Base-by-base conservation (phyloP, 2,888 invertebrate genomes). In the Drosophila rubida region DNA sequence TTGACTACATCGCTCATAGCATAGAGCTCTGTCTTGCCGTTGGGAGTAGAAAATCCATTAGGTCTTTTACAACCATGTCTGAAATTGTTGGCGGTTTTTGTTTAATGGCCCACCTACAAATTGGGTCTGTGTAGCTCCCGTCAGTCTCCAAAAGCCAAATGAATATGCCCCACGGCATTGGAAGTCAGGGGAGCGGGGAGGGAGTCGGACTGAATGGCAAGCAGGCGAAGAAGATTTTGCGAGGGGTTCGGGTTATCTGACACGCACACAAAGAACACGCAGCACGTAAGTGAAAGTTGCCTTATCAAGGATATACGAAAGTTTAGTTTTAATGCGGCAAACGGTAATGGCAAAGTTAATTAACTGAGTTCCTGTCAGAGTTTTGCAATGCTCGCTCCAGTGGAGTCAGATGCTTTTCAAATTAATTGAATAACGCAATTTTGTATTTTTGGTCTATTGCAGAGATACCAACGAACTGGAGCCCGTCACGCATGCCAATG, bases 401-500 rank as follows among this genome's bases (percentile, higher is more conserved):
- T 14, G 19, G 6, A 35, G 22, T 44, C 59, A 42, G 27, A 42
- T 66, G 63, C 63, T 66, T 23, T 55, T 37, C 42, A 57, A 62
- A 55, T 57, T 50, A 60, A 60, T 59, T 70, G 44, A 80, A 65
- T 74, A 74, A 68, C 46, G 8, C 37, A 39, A 59, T 14, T 70
- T 45, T 13, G 27, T 46, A 37, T 54, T 42, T 45, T 41, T 32
- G 58, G 53, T 66, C 35, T 51, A 11, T 60, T 72, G 45, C 93
- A 97, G 97, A 86, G 96, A 96, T 84, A 94, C 95, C 0, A 94
- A 92, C 69, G 96, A 96, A 87, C 92, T 96, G 23, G 93, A 95
- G 42, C 95, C 95, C 69, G 95, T 95, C 11, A 93, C 94, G 2
- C 90, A 92, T 58, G 72, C 84, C 69, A 96, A 96, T 91, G 93